phyloP scores from a whole-genome alignment of 2,888 invertebrate genomes.

The Drosophila neonasuta region DNA sequence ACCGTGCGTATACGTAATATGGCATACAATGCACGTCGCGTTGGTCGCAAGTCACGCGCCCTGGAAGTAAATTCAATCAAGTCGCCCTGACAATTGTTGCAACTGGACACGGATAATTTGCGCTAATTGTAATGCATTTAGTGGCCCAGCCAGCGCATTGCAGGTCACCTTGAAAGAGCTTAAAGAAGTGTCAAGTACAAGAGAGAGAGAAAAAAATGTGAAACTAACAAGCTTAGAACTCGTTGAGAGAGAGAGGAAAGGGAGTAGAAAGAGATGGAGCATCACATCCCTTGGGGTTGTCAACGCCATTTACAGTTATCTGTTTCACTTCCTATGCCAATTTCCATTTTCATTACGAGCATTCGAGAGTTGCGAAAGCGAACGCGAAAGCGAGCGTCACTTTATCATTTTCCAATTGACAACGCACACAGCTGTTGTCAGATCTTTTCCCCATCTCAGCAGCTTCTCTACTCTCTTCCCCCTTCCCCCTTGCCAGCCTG shows the following conservation, averaged over 20 bases:
- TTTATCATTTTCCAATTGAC: constrained; percentile 77
- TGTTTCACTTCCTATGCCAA: constrained; percentile 62
- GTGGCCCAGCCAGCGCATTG: constrained; percentile 32
- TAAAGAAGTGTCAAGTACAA: neutral
- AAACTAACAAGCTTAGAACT: constrained; percentile 52
- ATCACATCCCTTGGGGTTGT: constrained; percentile 31
- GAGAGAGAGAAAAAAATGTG: constrained; percentile 9
- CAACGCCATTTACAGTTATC: constrained; percentile 53
- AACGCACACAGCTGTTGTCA: constrained; percentile 68
- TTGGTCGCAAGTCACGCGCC: constrained; percentile 62
- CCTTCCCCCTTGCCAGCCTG: constrained; percentile 36
- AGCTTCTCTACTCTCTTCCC: neutral
- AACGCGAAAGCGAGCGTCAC: constrained; percentile 45
- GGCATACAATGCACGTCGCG: constrained; percentile 48
- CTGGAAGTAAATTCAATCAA: constrained; percentile 71
- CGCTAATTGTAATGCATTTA: constrained; percentile 74
- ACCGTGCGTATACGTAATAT: constrained; percentile 42
- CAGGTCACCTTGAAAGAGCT: constrained; percentile 47
- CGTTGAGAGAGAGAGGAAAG: neutral
- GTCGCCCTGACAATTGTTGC: constrained; percentile 61
- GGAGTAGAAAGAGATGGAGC: neutral
- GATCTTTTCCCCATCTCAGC: neutral
- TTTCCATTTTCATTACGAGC: constrained; percentile 58
- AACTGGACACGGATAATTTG: constrained; percentile 68
- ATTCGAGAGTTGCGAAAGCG: constrained; percentile 25